Percentiles rank a stretch among this genome's conserved stretches.
Conservation (phyloP, 2,113 vertebrate genomes). For the Globicephala melas region DNA sequence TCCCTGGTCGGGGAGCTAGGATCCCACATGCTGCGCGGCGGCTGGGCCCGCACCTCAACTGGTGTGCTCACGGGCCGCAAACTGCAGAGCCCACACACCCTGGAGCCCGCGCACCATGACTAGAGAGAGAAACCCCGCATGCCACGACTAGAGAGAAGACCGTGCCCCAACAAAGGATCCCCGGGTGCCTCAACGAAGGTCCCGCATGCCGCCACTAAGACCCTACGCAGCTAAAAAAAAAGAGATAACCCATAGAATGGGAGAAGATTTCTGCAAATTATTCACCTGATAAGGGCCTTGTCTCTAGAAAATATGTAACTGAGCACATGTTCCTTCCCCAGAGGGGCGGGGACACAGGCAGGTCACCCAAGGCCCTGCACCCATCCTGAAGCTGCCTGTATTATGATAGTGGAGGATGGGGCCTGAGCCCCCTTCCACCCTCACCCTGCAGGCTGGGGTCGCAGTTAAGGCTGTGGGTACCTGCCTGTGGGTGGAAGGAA, state of each 20-base stretch:
- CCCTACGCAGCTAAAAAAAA: no score
- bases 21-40: no score
- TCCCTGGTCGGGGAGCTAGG: no score
- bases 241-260: background rate
- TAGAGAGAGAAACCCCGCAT: no score
- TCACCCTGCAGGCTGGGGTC: background rate
- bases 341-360: background rate
- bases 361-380: background rate
- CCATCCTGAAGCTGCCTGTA: background rate
- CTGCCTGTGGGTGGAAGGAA: background rate
- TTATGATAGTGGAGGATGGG: fast-evolving
- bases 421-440: background rate
- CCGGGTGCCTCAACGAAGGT: no score
- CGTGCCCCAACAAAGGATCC: no score
- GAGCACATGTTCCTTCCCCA: background rate
- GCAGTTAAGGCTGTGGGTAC: background rate
- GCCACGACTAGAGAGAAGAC: no score
- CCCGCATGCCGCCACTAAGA: no score
- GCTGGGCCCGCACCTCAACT: no score
- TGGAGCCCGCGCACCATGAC: no score
- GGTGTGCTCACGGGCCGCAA: no score
- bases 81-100: no score
- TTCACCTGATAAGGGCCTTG: background rate
- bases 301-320: background rate
- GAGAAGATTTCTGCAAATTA: background rate